Evolutionary conservation across 2,113 vertebrate species (phyloP), one percentile per base, ranked within the genome.

Genomic region (Phainopepla nitens): DNA sequence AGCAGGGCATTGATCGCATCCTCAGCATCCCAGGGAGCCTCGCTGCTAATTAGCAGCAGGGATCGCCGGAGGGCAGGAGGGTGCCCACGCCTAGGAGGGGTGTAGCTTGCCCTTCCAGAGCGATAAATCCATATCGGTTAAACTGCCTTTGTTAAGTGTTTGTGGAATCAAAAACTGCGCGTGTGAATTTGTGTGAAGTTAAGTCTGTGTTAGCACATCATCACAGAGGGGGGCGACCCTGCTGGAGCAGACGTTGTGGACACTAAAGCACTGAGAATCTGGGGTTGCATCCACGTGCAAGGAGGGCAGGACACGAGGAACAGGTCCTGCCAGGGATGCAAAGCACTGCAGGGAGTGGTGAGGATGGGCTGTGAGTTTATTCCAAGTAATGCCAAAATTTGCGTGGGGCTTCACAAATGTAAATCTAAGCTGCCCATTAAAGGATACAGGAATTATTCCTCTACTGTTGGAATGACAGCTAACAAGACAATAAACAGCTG

Each of bases 31-130:
- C n/a, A 1, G 65, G 31, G 49, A 53, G 62, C 60, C 36, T 79
- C 93, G 50, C 65, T 96, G 95, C 95, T 97, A 89, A 98, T 98
- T 93, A 92, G 83, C 94, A 86, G 89, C 95, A 86, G 96, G 39
- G 50, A 88, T 97, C 96, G 95, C 96, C 80, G 53, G 70, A 96
- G 91, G 94, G 92, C 71, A 94, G 92, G 75, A 90, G 71, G 92
- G 70, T 95, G 69, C 87, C 93, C 24, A 3, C 90, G 60, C 12
- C 24, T 71, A 1, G 0, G 10, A 51, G 72, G 65, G 47, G 29
- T 73, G 54, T 13, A 81, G 28, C 80, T 90, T 78, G 61, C 70
- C 85, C 85, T 96, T 68, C n/a, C 81, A 71, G 44, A 92, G 92
- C 90, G 78, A 73, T 90, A 96, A 97, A 97, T 97, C 96, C 77